A percentile compares a stretch with the other conserved stretches of the same genome.
Conservation (phyloP, 2,797 vertebrate genomes). For the Pangasius krempfi region DNA sequence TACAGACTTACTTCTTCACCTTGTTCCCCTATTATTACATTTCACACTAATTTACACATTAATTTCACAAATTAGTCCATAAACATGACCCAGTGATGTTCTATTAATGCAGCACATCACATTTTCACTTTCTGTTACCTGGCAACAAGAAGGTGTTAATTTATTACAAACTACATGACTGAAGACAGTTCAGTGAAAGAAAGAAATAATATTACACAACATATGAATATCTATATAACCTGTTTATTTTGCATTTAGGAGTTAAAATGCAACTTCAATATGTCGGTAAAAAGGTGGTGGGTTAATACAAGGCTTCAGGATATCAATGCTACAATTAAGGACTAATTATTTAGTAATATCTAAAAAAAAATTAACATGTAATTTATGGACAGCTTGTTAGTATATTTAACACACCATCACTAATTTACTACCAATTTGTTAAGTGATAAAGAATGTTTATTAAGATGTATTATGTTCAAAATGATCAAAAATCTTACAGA, state of each 20-base stretch:
- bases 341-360: background rate
- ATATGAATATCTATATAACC: background rate
- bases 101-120: background rate
- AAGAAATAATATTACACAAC: background rate
- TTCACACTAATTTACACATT: constrained; percentile 9
- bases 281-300: background rate
- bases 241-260: background rate
- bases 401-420: too few species aligned
- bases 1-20: background rate
- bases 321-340: background rate
- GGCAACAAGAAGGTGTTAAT: background rate
- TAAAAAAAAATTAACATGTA: too few species aligned
- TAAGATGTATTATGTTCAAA: too few species aligned
- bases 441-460: too few species aligned
- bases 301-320: background rate
- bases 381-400: too few species aligned
- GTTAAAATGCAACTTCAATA: background rate
- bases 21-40: background rate
- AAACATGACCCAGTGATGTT: background rate
- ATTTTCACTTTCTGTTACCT: constrained; percentile 9
- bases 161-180: background rate
- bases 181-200: background rate
- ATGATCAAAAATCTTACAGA: too few species aligned
- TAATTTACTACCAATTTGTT: too few species aligned
- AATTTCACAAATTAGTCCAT: constrained; percentile 3